Evolutionary conservation across 1,140 invertebrate genomes (phyloP).

Genomic region (Aphelinus certus): DNA sequence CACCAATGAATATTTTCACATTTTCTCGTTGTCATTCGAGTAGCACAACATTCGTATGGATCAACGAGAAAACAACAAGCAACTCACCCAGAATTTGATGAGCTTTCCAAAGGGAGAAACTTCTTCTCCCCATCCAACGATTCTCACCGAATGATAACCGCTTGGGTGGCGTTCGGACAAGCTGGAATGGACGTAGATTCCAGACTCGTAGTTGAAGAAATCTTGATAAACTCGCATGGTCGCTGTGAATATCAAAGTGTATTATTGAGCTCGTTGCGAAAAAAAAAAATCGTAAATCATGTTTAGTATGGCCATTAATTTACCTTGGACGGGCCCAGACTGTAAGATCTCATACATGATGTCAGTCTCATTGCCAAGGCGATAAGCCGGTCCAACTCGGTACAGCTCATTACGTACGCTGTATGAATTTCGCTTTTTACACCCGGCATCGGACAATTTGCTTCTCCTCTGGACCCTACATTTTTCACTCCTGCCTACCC

Average conservation of each 20-base stretch:
- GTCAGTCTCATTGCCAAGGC: constrained; percentile 79
- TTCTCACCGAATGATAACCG: constrained; percentile 89
- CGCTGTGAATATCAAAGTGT: constrained; percentile 67
- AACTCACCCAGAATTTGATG: constrained; percentile 88
- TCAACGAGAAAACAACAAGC: no score
- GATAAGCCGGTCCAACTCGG: constrained; percentile 86
- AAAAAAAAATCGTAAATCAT: no score
- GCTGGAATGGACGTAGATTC: constrained; percentile 80
- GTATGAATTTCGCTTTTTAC: constrained; percentile 54
- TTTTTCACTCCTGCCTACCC: constrained; percentile 69
- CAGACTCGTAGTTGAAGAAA: constrained; percentile 87
- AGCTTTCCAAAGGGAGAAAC: constrained; percentile 56
- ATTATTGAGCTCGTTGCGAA: background rate
- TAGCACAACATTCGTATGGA: background rate
- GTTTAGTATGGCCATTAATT: constrained; percentile 1
- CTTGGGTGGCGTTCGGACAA: constrained; percentile 67
- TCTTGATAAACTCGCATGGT: constrained; percentile 89
- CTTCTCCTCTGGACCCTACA: constrained; percentile 69
- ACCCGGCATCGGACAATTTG: constrained; percentile 67
- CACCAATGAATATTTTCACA: background rate
- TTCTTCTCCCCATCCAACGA: constrained; percentile 92
- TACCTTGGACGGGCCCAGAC: constrained; percentile 95
- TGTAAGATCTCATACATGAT: constrained; percentile 92
- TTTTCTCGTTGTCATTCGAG: no score
- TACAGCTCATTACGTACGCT: constrained; percentile 71